Conservation (phyloP, 1,140 invertebrate species). For the Diabrotica virgifera region DNA sequence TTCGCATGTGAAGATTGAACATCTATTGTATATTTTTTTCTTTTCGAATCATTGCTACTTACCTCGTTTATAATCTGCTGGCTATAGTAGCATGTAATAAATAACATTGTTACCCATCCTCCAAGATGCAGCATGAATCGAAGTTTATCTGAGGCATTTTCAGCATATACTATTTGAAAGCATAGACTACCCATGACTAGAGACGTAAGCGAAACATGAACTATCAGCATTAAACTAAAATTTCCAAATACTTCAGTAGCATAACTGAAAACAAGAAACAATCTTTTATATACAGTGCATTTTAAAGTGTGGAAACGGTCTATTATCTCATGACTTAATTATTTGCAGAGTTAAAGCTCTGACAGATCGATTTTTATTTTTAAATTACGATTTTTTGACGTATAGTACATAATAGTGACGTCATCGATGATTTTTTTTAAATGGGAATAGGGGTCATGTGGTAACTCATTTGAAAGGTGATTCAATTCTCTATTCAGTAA, state of each 20-base stretch:
- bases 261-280: not conserved
- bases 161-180: not conserved
- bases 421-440: too few relatives aligned
- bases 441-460: too few relatives aligned
- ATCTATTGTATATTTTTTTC: not conserved
- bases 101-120: slow-evolving; percentile 7
- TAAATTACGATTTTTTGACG: too few relatives aligned
- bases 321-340: too few relatives aligned
- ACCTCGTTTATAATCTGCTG: slow-evolving; percentile 4
- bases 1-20: too few relatives aligned
- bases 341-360: too few relatives aligned
- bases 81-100: slow-evolving; percentile 5
- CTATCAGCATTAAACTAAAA: not conserved
- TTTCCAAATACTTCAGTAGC: not conserved
- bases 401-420: too few relatives aligned
- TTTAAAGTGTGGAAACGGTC: too few relatives aligned
- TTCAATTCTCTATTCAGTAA: too few relatives aligned
- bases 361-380: too few relatives aligned
- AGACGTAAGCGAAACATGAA: slow-evolving; percentile 3
- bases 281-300: not conserved
- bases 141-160: not conserved
- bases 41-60: not conserved
- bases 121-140: not conserved
- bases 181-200: not conserved
- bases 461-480: too few relatives aligned